Base-by-base conservation (phyloP, 2,888 invertebrate genomes). In the Teleogryllus oceanicus region DNA sequence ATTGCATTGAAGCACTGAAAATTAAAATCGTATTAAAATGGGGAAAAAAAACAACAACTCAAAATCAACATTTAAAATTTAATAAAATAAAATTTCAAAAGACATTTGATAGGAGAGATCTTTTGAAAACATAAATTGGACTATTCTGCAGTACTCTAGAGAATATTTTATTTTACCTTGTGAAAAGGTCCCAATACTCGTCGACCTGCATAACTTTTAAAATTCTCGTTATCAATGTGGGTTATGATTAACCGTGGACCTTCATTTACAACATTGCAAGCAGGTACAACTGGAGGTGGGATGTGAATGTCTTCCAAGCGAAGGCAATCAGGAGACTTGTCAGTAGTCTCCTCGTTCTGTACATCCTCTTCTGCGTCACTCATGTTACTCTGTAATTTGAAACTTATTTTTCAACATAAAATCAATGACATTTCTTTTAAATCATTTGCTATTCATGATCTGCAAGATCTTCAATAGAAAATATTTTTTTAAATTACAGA, bases 161-260 rank as follows among this genome's bases (percentile, higher is more conserved):
- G 4, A 75, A 4, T 13, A 24, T 20, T 49, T 49, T 11, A 77
- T 80, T 11, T 85, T 89, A 96, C 97, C 90, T 97, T 96, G 87
- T 99, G 96, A 87, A 99, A 99, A 0, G 98, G 98, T 0, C 99
- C 99, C 79, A 99, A 89, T 2, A 88, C 87, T 84, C 94, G 92
- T 74, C 90, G 89, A 0, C 95, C 95, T 50, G 95, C 96, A 85
- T 99, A 99, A 85, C 98, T 99, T 88, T 99, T 99, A 86, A 99
- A 99, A 87, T 98, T 97, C 78, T 92, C 91, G 86, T 97, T 98
- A 0, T 93, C 93, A 83, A 99, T 98, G 84, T 94, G 92, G 2
- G 93, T 92, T 79, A 99, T 98, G 81, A 99, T 93, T 76, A 99
- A 88, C 21, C 98, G 90, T 0, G 96, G 94, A 0, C 95, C 96